Evolutionary conservation across 2,888 invertebrate genomes (phyloP).

Genomic region (Masnerella sp.): DNA sequence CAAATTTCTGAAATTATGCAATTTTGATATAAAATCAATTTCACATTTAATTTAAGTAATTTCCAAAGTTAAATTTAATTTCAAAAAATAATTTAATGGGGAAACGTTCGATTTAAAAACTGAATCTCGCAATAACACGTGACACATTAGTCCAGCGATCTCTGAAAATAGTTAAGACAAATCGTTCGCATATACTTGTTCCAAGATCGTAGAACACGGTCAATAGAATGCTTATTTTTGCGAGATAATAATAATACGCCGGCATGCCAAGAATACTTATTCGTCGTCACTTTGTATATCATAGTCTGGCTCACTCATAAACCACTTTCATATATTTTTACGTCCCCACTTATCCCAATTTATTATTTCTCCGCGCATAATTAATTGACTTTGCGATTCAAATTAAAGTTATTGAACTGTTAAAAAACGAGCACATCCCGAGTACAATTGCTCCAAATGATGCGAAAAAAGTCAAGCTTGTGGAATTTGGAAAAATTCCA

Average conservation of each 20-base stretch:
- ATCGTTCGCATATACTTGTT: slow-evolving; percentile 62
- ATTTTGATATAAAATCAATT: too few species aligned
- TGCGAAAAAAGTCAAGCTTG: too few species aligned
- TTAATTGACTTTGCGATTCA: neutral
- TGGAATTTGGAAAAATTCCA: too few species aligned
- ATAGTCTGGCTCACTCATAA: slow-evolving; percentile 48
- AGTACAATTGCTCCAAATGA: too few species aligned
- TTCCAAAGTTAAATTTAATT: too few species aligned
- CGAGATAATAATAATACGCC: slow-evolving; percentile 57
- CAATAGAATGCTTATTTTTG: slow-evolving; percentile 59
- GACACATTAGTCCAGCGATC: slow-evolving; percentile 62
- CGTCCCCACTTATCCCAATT: slow-evolving; percentile 24
- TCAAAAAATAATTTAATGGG: too few species aligned
- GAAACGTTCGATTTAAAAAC: too few species aligned
- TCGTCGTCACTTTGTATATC: slow-evolving; percentile 49
- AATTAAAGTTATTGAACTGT: neutral
- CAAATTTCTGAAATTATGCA: too few species aligned
- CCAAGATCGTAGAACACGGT: slow-evolving; percentile 56
- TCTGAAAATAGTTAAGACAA: slow-evolving; percentile 71
- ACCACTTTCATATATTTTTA: slow-evolving; percentile 27
- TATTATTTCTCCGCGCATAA: neutral
- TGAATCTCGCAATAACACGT: neutral
- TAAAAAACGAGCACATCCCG: too few species aligned
- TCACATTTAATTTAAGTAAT: too few species aligned
- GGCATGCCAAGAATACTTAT: slow-evolving; percentile 59